A percentile compares a stretch with the other conserved stretches of the same genome.
Conservation (phyloP, 1,140 invertebrate genomes). For the Whitmania pigra region DNA sequence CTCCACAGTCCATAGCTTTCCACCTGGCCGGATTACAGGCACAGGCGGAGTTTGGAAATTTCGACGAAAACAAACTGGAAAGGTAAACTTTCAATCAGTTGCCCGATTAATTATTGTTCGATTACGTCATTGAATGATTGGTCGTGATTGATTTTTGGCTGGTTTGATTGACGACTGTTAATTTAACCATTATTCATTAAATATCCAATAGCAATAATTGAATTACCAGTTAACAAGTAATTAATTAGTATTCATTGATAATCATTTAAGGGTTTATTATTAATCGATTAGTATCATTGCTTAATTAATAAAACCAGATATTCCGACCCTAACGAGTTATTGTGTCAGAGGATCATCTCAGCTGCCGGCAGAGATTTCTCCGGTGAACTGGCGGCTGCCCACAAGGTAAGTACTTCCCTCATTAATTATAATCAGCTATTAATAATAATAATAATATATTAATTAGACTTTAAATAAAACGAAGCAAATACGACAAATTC, state of each 20-base stretch:
- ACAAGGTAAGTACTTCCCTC: constrained; percentile 14
- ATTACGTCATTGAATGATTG: not conserved
- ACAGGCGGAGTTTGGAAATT: constrained; percentile 79
- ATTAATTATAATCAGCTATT: not conserved
- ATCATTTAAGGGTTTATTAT: not conserved
- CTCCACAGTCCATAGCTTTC: constrained; percentile 81
- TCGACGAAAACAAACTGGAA: constrained; percentile 49
- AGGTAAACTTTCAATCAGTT: constrained; percentile 26
- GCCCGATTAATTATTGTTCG: not conserved
- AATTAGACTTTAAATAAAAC: no score
- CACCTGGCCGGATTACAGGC: constrained; percentile 84
- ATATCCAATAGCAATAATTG: no score
- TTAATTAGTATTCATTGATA: no score
- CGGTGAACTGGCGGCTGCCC: constrained; percentile 18
- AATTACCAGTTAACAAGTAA: no score
- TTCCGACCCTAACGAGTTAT: constrained; percentile 16
- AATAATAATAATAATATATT: not conserved
- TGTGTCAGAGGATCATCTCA: constrained; percentile 20
- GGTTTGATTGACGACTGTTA: no score
- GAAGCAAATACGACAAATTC: not conserved
- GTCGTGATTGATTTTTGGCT: not conserved
- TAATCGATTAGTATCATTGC: no score
- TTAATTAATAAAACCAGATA: no score
- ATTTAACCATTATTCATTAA: no score
- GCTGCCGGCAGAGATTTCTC: constrained; percentile 17